Evolutionary conservation across 1,140 invertebrate species (phyloP).

Genomic region (Drosophila watanabei): DNA sequence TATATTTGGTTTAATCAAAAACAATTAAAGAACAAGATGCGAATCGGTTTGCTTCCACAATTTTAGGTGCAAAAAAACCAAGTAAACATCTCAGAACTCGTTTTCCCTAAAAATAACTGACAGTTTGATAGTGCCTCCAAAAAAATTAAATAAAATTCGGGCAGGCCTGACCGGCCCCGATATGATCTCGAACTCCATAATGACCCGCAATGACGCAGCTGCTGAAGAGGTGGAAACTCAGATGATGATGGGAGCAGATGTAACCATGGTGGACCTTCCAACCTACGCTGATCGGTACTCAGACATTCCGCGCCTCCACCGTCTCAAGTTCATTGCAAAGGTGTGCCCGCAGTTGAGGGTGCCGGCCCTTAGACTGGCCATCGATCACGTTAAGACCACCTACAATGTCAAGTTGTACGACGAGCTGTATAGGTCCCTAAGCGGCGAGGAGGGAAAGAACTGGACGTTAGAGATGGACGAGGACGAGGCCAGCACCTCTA

Average conservation of each 20-base stretch:
- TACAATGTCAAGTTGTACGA: conserved; percentile 66
- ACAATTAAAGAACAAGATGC: too few relatives aligned
- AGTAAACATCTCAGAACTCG: background rate
- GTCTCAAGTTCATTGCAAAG: conserved; percentile 60
- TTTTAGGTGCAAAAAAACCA: too few relatives aligned
- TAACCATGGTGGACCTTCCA: conserved; percentile 37
- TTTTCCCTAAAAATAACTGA: background rate
- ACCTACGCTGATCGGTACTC: conserved; percentile 59
- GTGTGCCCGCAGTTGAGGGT: conserved; percentile 63
- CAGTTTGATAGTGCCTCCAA: background rate
- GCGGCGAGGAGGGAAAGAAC: conserved; percentile 9
- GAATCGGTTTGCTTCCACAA: too few relatives aligned
- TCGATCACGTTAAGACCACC: conserved; percentile 62
- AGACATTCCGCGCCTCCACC: conserved; percentile 45
- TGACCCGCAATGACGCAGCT: background rate
- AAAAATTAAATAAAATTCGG: background rate
- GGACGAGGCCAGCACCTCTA: conserved; percentile 5
- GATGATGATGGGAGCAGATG: background rate
- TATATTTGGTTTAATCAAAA: too few relatives aligned
- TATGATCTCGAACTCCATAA: background rate
- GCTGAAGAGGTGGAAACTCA: background rate
- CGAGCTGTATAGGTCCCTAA: conserved; percentile 50
- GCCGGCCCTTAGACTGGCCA: conserved; percentile 56
- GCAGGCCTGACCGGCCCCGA: background rate
- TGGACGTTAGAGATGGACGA: background rate